Conservation (phyloP, 2,113 vertebrate species). For the Vidua macroura region DNA sequence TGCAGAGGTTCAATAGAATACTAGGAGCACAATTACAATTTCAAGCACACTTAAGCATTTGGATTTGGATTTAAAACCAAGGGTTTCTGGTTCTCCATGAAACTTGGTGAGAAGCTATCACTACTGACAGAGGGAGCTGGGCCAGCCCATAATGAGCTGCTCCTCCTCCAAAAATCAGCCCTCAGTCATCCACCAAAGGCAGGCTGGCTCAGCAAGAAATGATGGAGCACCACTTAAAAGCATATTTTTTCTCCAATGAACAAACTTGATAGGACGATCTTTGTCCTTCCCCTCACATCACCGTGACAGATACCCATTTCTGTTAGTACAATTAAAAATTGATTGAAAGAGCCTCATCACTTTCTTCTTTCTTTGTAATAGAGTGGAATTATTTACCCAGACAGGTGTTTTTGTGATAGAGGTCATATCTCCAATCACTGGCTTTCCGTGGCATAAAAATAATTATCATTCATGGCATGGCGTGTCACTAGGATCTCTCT, state of each 20-base stretch:
- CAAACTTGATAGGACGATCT: conserved; percentile 2
- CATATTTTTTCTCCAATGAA: background rate
- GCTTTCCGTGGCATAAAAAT: background rate
- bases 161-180: background rate
- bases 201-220: conserved; percentile 6
- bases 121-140: background rate
- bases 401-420: conserved; percentile 13
- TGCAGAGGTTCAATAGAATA: background rate
- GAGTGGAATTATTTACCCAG: conserved; percentile 30
- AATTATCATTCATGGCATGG: background rate
- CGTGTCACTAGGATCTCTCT: background rate
- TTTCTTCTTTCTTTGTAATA: background rate
- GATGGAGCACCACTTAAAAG: background rate
- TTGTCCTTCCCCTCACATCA: conserved; percentile 22
- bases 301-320: background rate
- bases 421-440: background rate
- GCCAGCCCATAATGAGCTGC: background rate
- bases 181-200: background rate
- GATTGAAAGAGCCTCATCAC: background rate
- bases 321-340: conserved; percentile 25
- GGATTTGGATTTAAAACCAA: fast-evolving
- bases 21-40: background rate
- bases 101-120: background rate
- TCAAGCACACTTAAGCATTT: background rate
- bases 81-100: background rate